Evolutionary conservation across 2,113 vertebrate genomes (phyloP).

Genomic region (Stercorarius parasiticus): DNA sequence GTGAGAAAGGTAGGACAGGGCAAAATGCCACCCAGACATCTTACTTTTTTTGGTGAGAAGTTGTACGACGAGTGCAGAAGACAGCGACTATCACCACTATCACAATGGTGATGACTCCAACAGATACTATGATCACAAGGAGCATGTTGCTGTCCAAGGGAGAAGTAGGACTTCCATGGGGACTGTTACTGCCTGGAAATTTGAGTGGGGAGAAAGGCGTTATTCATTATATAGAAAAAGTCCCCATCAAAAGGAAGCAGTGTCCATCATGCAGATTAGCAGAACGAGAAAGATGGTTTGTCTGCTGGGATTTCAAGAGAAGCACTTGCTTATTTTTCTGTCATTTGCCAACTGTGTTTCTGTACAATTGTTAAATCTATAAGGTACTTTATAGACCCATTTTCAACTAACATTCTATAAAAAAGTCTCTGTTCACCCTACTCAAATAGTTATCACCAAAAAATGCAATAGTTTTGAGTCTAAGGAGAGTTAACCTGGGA

Average conservation of each 20-base stretch:
- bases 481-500: background rate
- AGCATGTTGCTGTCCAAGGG: constrained; percentile 86
- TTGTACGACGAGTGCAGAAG: constrained; percentile 92
- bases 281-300: background rate
- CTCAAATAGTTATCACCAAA: background rate
- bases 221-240: background rate
- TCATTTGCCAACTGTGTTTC: background rate
- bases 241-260: background rate
- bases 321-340: background rate
- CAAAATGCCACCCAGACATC: background rate
- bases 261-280: background rate
- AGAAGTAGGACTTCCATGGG: constrained; percentile 81
- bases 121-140: constrained; percentile 92
- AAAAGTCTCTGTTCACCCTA: background rate
- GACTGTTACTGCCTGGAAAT: constrained; percentile 83
- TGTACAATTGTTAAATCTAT: background rate
- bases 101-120: constrained; percentile 92
- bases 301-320: background rate
- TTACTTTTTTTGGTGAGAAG: constrained; percentile 97
- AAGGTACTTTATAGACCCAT: background rate
- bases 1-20: background rate
- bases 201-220: background rate
- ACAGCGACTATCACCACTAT: constrained; percentile 92
- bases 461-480: background rate
- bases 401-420: background rate